phyloP scores from a whole-genome alignment of 35 echinoderm and acorn worm species.

The Patiria miniata region DNA sequence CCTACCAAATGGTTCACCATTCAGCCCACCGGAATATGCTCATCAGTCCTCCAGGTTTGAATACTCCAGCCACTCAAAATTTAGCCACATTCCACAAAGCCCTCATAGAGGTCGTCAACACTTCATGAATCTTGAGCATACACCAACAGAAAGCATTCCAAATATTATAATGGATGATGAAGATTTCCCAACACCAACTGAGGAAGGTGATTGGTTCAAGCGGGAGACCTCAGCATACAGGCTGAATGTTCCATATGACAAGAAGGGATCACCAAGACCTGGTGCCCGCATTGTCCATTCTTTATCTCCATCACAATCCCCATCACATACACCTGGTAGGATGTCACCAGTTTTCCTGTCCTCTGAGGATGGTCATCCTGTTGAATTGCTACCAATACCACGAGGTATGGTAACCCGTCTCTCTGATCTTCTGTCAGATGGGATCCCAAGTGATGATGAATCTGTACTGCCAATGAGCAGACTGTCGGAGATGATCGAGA shows the following conservation, averaged over 20 bases:
- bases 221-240: constrained; percentile 20
- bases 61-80: background rate
- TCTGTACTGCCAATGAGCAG: background rate
- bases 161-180: background rate
- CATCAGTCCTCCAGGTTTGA: background rate
- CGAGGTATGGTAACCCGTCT: constrained; percentile 69
- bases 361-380: too few species aligned
- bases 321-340: constrained; percentile 6
- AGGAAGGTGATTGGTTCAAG: constrained; percentile 31
- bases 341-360: background rate
- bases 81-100: background rate
- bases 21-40: constrained; percentile 2
- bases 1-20: background rate
- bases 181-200: background rate
- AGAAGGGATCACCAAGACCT: constrained; percentile 44
- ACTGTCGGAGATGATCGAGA: background rate
- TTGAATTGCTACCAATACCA: constrained; percentile 32
- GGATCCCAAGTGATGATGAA: constrained; percentile 32
- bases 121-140: constrained; percentile 39
- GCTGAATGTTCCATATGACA: constrained; percentile 38
- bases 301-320: constrained; percentile 3
- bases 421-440: constrained; percentile 45
- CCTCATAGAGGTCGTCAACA: constrained; percentile 13
- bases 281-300: background rate
- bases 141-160: constrained; percentile 21